phyloP scores from a whole-genome alignment of 2,797 vertebrate genomes.

The Trachops cirrhosus region DNA sequence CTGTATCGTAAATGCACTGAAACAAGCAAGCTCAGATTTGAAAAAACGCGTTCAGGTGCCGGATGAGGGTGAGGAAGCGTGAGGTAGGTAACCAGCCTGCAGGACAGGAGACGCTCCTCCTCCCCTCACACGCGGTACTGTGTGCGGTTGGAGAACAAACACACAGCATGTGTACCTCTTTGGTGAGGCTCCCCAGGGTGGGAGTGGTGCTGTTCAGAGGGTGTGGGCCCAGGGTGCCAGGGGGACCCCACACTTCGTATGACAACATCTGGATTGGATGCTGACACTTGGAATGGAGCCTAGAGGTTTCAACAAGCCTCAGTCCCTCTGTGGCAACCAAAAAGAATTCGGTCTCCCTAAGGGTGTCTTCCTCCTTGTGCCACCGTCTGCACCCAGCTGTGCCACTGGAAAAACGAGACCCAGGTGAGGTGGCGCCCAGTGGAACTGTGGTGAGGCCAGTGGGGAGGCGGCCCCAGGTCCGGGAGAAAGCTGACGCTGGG shows the following conservation, averaged over 20 bases:
- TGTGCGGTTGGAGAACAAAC: accelerated
- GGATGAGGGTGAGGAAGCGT: no score
- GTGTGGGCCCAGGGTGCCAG: background rate
- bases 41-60: background rate
- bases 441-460: background rate
- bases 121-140: accelerated
- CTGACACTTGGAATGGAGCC: background rate
- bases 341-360: background rate
- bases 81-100: accelerated
- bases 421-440: background rate
- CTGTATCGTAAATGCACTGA: background rate
- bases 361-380: background rate
- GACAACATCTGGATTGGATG: background rate
- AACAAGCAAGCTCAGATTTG: background rate
- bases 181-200: background rate
- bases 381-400: background rate
- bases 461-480: background rate
- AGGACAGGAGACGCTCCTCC: accelerated
- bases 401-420: slow-evolving; percentile 42
- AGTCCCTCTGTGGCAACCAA: background rate
- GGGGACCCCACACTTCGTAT: background rate
- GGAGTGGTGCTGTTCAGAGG: background rate
- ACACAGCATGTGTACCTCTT: accelerated
- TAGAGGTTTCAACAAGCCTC: background rate
- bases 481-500: background rate